Evolutionary conservation across 2,888 invertebrate genomes (phyloP).

Genomic region (Scelioninae gen. 2): DNA sequence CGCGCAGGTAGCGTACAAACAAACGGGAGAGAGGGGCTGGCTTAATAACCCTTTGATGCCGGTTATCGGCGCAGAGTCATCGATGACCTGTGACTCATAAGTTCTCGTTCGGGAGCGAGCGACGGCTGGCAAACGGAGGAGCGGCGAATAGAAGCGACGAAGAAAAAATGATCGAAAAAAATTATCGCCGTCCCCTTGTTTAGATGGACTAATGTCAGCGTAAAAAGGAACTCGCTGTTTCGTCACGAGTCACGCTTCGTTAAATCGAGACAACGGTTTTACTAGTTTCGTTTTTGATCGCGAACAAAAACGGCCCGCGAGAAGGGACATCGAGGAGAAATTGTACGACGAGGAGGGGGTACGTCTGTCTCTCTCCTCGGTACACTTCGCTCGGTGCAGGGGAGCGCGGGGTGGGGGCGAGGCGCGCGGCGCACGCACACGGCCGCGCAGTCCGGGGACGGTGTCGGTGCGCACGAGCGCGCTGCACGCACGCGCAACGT

Average conservation of each 20-base stretch:
- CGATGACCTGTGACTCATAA: constrained; percentile 12
- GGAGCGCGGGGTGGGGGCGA: not conserved
- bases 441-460: not conserved
- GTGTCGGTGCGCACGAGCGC: constrained; percentile 35
- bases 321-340: constrained; percentile 47
- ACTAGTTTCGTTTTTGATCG: constrained; percentile 43
- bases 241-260: constrained; percentile 48
- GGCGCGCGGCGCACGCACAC: constrained; percentile 1
- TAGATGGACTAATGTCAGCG: constrained; percentile 30
- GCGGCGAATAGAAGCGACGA: too few relatives aligned
- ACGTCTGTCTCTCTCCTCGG: constrained; percentile 38
- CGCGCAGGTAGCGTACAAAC: not conserved
- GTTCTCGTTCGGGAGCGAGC: constrained; percentile 1
- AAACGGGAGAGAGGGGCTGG: too few relatives aligned
- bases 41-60: too few relatives aligned
- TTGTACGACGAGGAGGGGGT: constrained; percentile 36
- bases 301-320: constrained; percentile 40
- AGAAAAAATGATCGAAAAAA: too few relatives aligned
- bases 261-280: constrained; percentile 50
- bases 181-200: not conserved
- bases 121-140: too few relatives aligned
- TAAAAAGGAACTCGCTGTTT: constrained; percentile 44
- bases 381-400: constrained; percentile 21
- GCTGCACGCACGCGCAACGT: constrained; percentile 29
- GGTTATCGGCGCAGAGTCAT: constrained; percentile 1